Percentiles rank a stretch among this genome's conserved stretches.
Conservation (phyloP, 2,113 vertebrate species). For the Parus major region DNA sequence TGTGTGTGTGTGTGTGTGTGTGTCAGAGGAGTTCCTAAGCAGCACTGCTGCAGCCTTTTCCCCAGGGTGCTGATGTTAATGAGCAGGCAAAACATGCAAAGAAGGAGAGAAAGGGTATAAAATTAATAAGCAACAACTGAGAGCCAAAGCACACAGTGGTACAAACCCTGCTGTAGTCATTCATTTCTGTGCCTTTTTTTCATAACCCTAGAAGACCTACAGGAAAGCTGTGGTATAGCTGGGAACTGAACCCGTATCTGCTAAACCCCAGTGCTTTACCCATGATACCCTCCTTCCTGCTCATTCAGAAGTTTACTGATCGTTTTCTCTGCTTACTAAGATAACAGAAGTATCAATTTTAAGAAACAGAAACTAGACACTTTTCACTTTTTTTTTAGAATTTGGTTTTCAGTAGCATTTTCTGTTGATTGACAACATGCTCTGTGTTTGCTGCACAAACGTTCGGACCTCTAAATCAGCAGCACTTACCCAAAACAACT, state of each 20-base stretch:
- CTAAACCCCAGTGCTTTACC: conserved; percentile 25
- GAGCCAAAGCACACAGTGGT: not conserved
- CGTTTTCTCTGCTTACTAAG: conserved; percentile 45
- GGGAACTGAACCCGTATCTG: conserved; percentile 14
- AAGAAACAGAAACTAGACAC: conserved; percentile 35
- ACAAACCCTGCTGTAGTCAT: conserved; percentile 5
- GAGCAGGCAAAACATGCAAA: not conserved
- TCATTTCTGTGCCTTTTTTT: not conserved
- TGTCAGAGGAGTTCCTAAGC: not conserved
- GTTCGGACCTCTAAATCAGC: not conserved
- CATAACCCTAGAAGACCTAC: conserved; percentile 2
- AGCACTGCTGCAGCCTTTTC: not conserved
- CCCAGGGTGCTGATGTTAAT: not conserved
- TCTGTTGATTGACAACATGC: not conserved
- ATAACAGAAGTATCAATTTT: conserved; percentile 62
- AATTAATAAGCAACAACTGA: not conserved
- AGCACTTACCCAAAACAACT: not conserved
- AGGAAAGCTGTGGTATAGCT: conserved; percentile 45
- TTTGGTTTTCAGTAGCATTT: conserved; percentile 26
- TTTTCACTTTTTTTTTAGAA: conserved; percentile 47
- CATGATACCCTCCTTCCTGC: conserved; percentile 61
- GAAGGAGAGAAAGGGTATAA: not conserved
- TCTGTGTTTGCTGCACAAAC: not conserved
- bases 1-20: not conserved
- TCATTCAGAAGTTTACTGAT: conserved; percentile 23